These are phyloP conservation scores for Labeo catla DNA, from an alignment of 2,113 vertebrate species.

Conservation along the genomic window DNA sequence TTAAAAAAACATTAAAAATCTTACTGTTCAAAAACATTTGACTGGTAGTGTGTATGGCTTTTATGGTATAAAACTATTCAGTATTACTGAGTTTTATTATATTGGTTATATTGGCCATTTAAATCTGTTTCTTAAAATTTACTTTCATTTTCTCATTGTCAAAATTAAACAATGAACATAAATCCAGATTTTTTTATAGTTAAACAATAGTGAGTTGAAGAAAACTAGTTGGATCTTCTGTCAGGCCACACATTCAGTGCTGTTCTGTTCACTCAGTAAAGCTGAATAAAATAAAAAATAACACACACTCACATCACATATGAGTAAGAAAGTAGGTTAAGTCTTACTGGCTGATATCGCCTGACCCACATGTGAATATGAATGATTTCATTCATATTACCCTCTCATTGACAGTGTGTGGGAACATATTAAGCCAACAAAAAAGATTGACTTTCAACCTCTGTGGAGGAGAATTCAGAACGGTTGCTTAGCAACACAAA, in stretches of 20 bases:
- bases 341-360: background rate
- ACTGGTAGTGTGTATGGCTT: too few relatives aligned
- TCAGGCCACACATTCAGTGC: background rate
- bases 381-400: background rate
- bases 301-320: background rate
- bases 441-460: background rate
- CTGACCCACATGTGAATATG: background rate
- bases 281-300: background rate
- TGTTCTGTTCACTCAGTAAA: background rate
- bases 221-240: background rate
- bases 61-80: too few relatives aligned
- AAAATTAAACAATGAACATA: background rate
- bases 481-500: background rate
- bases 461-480: background rate
- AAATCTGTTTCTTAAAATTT: background rate
- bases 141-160: background rate
- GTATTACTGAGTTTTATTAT: too few relatives aligned
- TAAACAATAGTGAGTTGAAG: background rate
- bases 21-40: too few relatives aligned
- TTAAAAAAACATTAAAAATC: too few relatives aligned
- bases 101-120: too few relatives aligned
- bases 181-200: background rate
- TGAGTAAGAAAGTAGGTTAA: conserved; percentile 1
- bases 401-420: background rate
- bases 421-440: background rate